A percentile compares a stretch with the other conserved stretches of the same genome.
Conservation (phyloP, 2,888 invertebrate genomes). For the Acronicta aceris region DNA sequence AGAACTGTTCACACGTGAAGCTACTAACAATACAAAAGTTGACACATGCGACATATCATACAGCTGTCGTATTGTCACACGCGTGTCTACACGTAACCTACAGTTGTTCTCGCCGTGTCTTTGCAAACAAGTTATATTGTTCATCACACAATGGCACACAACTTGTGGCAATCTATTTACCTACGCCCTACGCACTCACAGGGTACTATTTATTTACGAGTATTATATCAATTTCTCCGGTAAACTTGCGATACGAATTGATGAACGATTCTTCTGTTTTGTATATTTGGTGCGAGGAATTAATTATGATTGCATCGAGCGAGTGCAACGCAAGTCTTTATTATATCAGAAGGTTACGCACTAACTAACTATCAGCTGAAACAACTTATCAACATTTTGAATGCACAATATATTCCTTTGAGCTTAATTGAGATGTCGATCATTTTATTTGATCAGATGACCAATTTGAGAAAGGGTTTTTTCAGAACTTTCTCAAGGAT, state of each 20-base stretch:
- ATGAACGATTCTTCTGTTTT: neutral
- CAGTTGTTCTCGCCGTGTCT: constrained; percentile 4
- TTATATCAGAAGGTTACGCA: no score
- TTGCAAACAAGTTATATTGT: constrained; percentile 19
- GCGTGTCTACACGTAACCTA: neutral
- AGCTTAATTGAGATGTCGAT: no score
- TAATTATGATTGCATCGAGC: no score
- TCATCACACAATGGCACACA: constrained; percentile 25
- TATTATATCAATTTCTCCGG: neutral
- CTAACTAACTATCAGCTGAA: no score
- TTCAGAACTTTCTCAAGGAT: no score
- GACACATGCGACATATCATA: neutral
- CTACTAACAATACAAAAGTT: constrained; percentile 2
- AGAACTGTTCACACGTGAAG: neutral
- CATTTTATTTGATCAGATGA: no score
- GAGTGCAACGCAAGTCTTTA: no score
- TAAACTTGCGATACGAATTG: neutral
- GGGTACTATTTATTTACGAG: constrained; percentile 1
- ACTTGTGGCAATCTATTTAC: constrained; percentile 24
- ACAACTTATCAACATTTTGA: no score
- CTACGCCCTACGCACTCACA: neutral
- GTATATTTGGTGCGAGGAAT: neutral
- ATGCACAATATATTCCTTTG: no score
- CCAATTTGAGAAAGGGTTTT: no score
- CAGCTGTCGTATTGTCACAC: neutral